A percentile compares a stretch with the other conserved stretches of the same genome.
Conservation (phyloP, 2,113 vertebrate species). For the Epinephelus fuscoguttatus region DNA sequence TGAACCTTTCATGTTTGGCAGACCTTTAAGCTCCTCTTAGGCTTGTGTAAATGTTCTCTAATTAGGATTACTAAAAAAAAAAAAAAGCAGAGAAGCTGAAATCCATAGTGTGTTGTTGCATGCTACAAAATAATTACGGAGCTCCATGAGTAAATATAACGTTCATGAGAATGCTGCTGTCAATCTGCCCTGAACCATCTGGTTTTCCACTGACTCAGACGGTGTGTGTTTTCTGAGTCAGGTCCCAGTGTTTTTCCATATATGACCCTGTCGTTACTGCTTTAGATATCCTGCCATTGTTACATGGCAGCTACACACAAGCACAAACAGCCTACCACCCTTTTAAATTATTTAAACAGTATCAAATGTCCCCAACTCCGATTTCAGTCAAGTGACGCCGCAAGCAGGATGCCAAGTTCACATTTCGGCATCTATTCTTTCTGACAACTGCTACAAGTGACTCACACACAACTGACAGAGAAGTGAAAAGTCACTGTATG, state of each 20-base stretch:
- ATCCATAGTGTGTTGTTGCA: not conserved
- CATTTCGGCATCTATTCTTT: conserved; percentile 64
- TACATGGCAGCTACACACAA: conserved; percentile 29
- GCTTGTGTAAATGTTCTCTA: conserved; percentile 15
- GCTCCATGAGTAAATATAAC: conserved; percentile 9
- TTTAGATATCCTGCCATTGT: conserved; percentile 83
- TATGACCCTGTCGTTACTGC: conserved; percentile 35
- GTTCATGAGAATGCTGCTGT: conserved; percentile 34
- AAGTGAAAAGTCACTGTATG: not conserved
- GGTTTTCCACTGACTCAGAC: conserved; percentile 64
- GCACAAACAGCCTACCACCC: conserved; percentile 14
- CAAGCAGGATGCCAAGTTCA: conserved; percentile 57
- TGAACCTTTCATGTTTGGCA: not conserved
- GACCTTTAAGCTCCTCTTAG: conserved; percentile 11
- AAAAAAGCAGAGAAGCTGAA: not conserved
- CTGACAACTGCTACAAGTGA: conserved; percentile 60
- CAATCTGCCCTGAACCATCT: conserved; percentile 19
- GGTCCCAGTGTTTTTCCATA: conserved; percentile 64
- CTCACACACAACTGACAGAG: conserved; percentile 45
- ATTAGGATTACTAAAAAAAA: conserved; percentile 21
- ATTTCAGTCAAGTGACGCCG: conserved; percentile 69
- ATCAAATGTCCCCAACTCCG: conserved; percentile 69
- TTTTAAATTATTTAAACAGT: conserved; percentile 79
- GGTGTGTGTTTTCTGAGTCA: conserved; percentile 48
- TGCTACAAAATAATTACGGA: not conserved